These are phyloP conservation scores for Phortica variegata DNA, from an alignment of 1,140 invertebrate species.

Conservation along the genomic window DNA sequence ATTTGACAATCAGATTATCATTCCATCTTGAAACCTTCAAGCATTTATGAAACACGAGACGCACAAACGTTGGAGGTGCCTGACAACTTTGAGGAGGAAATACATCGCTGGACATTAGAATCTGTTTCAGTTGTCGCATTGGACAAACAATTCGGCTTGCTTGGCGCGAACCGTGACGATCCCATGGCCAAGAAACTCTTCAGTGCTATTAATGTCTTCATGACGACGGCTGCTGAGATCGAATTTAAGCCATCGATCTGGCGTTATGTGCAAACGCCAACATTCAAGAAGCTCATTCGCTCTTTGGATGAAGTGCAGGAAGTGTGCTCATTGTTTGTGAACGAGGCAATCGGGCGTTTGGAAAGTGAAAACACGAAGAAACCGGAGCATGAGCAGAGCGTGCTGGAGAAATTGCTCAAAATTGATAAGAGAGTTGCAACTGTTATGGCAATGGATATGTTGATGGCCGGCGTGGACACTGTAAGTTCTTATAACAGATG, in stretches of 20 bases:
- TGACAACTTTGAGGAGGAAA: slow-evolving; percentile 63
- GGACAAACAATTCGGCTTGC: slow-evolving; percentile 46
- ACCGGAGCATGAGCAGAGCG: slow-evolving; percentile 41
- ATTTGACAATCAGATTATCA: not conserved
- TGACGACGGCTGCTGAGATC: slow-evolving; percentile 59
- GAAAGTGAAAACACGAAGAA: slow-evolving; percentile 22
- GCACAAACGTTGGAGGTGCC: slow-evolving; percentile 60
- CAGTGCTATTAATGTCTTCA: slow-evolving; percentile 60
- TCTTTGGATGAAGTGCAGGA: slow-evolving; percentile 40
- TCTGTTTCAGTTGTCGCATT: slow-evolving; percentile 70
- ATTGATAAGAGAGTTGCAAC: slow-evolving; percentile 58
- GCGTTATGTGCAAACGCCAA: slow-evolving; percentile 62
- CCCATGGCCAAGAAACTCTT: slow-evolving; percentile 21
- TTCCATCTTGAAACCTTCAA: slow-evolving; percentile 1
- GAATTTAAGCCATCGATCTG: slow-evolving; percentile 67
- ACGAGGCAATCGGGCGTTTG: slow-evolving; percentile 36
- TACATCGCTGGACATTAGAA: slow-evolving; percentile 72
- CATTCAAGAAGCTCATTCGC: slow-evolving; percentile 61
- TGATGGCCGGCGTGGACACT: slow-evolving; percentile 54
- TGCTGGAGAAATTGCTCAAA: slow-evolving; percentile 55
- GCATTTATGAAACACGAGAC: slow-evolving; percentile 55
- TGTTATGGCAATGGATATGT: slow-evolving; percentile 57
- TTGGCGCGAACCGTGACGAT: slow-evolving; percentile 32
- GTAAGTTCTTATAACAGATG: slow-evolving; percentile 17
- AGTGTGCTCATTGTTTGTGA: slow-evolving; percentile 24